Evolutionary conservation across 2,113 vertebrate genomes (phyloP), one percentile per base, ranked within the genome.

Genomic region (Rissa tridactyla): DNA sequence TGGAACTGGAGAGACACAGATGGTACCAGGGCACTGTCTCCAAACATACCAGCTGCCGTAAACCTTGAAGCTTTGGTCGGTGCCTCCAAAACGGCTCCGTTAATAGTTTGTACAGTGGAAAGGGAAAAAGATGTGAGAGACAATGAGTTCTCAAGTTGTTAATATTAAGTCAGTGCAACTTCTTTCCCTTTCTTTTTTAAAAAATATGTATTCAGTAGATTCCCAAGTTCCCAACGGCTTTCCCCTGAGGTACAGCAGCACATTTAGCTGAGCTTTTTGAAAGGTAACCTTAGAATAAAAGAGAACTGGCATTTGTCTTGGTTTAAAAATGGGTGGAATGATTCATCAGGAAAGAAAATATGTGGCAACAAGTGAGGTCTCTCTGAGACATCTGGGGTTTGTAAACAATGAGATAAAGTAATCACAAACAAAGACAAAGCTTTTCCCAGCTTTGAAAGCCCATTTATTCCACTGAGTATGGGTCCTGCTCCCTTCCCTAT

Each of bases 21-120:
- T 95, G 94, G 88, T 57, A 91, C 40, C 61, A 72, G 61, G 27
- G 15, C 82, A 54, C 77, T 77, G 70, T 69, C 91, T 95, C 49
- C 66, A 94, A 94, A 95, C 46, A 79, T 52, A 89, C 70, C 94
- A 96, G 86, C 80, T 97, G 89, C 91, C 77, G 36, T 64, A 88
- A 94, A 88, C 80, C 80, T 78, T 60, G 68, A 42, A 75, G 55
- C 51, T 92, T 96, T 81, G 80, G 77, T 79, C 8, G 1, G n/a
- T 82, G 54, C 65, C 87, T 78, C 32, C 40, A 87, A 75, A 94
- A 87, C 4, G 3, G 27, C 27, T 89, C 65, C 23, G 13, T 64
- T 88, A 93, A 68, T 65, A 65, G 57, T 54, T 84, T 89, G 44
- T 82, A 69, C 29, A 49, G 38, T 26, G 23, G 73, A 92, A 96